Conservation (phyloP, 2,888 invertebrate genomes). For the Perdita meconis region DNA sequence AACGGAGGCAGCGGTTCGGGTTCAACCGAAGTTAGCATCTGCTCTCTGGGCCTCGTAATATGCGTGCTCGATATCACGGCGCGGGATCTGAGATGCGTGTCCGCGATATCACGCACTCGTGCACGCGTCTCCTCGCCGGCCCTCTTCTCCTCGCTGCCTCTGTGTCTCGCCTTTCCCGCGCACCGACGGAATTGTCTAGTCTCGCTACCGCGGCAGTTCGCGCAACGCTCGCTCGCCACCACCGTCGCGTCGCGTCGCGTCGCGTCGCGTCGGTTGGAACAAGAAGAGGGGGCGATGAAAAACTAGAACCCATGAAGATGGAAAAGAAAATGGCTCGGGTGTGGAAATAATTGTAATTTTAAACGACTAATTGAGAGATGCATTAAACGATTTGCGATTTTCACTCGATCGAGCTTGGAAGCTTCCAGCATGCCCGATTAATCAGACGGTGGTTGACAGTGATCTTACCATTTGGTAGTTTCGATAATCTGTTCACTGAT, state of each 20-base stretch:
- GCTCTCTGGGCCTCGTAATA: constrained; percentile 80
- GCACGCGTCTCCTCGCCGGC: constrained; percentile 78
- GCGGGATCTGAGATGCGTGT: constrained; percentile 80
- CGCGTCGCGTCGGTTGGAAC: not conserved
- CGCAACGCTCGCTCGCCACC: constrained; percentile 31
- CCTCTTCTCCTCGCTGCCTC: constrained; percentile 33
- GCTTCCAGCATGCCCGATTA: no score
- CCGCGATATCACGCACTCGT: constrained; percentile 81
- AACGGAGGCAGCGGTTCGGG: constrained; percentile 73
- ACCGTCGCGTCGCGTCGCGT: no score
- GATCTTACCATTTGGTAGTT: no score
- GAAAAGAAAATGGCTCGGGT: constrained; percentile 12
- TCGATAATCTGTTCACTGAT: no score
- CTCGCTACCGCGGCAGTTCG: constrained; percentile 64
- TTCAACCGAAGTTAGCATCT: constrained; percentile 78
- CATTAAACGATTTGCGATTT: constrained; percentile 17
- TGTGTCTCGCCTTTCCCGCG: constrained; percentile 27
- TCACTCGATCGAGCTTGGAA: not conserved
- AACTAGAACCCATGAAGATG: not conserved
- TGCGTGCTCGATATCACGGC: constrained; percentile 81
- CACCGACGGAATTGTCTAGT: constrained; percentile 63
- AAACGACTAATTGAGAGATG: constrained; percentile 18
- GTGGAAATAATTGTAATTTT: constrained; percentile 29
- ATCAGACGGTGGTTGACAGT: no score
- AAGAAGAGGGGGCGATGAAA: not conserved